Conservation (phyloP, 2,888 invertebrate genomes). For the Spatulosminthurus flaviceps region DNA sequence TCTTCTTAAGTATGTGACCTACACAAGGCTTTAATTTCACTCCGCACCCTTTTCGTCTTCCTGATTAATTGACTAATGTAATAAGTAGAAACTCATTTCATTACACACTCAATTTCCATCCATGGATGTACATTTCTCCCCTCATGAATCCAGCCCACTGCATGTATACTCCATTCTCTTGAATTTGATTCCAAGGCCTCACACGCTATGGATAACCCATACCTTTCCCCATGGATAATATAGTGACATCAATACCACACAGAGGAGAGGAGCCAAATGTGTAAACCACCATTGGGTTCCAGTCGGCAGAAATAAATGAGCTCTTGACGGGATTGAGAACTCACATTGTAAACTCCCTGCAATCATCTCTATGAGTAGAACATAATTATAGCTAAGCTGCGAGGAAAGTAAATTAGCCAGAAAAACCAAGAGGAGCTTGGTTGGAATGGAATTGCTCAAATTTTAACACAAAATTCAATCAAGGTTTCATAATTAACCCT, state of each 20-base stretch:
- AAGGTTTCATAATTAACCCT: constrained; percentile 3
- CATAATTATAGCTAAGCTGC: no score
- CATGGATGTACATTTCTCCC: neutral
- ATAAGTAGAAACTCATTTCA: constrained; percentile 20
- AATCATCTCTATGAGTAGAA: no score
- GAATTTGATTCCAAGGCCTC: neutral
- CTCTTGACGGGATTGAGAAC: neutral
- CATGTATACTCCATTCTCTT: neutral
- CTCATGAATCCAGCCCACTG: neutral
- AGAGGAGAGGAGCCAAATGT: no score
- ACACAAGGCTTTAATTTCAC: neutral
- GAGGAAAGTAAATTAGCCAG: no score
- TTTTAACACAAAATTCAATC: constrained; percentile 16
- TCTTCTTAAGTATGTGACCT: neutral
- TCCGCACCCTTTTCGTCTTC: neutral
- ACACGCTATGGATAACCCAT: no score
- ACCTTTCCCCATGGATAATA: no score
- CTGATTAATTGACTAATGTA: constrained; percentile 26
- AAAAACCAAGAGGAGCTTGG: no score
- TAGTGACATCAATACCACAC: no score
- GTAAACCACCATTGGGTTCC: neutral
- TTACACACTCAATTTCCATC: neutral
- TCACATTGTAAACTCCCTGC: neutral
- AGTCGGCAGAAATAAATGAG: neutral
- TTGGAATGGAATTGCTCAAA: neutral